Percentiles rank a stretch among this genome's conserved stretches.
Evolutionary conservation across 2,888 invertebrate genomes (phyloP).

Genomic region (Seira ritae): DNA sequence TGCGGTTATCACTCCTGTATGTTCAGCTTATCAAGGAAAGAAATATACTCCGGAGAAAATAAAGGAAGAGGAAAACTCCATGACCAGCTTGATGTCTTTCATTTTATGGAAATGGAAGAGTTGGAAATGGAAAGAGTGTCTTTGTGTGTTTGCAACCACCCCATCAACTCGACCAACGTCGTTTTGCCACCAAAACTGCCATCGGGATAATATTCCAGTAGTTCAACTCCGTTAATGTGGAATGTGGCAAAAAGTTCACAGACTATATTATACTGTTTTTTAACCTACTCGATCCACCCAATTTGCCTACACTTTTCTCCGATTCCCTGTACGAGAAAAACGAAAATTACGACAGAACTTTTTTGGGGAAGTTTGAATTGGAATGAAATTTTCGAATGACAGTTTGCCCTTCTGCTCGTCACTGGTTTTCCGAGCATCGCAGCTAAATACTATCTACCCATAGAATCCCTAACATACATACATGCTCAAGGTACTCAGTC

Average conservation of each 20-base stretch:
- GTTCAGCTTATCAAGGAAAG: not conserved
- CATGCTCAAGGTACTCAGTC: not conserved
- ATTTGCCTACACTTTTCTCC: not conserved
- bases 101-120: constrained; percentile 4
- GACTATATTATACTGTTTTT: too few relatives aligned
- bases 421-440: too few relatives aligned
- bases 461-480: too few relatives aligned
- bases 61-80: not conserved
- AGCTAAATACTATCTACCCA: too few relatives aligned
- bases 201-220: not conserved
- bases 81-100: not conserved
- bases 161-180: not conserved
- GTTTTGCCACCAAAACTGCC: not conserved
- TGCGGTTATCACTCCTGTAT: too few relatives aligned
- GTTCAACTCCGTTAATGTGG: not conserved
- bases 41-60: not conserved
- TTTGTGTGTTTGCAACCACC: not conserved
- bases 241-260: too few relatives aligned
- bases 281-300: too few relatives aligned
- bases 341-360: constrained; percentile 12
- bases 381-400: not conserved
- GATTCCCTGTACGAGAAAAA: not conserved
- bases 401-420: too few relatives aligned
- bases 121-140: not conserved
- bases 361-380: not conserved